Evolutionary conservation across 2,113 vertebrate genomes (phyloP), one percentile per base, ranked within the genome.

Genomic region (Takifugu flavidus): DNA sequence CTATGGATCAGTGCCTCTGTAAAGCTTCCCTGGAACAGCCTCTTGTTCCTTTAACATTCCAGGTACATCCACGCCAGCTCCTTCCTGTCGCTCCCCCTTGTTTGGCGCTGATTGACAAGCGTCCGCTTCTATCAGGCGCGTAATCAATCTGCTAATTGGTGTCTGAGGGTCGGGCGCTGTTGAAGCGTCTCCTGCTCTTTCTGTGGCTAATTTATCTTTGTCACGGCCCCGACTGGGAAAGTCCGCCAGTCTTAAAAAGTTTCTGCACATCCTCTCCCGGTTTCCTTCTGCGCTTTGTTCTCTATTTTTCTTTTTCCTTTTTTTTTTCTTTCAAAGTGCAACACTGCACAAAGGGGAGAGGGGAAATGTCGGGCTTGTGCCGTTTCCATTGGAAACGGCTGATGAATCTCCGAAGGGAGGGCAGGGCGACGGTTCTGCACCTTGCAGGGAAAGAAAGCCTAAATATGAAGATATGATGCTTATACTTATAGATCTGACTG

Each of bases 71-170:
- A 74, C 77, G 52, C 67, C 74, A 80, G 73, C 80, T 79, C 82
- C 88, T 89, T 90, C 86, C 84, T 90, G 86, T 82, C 74, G 75
- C 78, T 77, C 69, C 82, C 82, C 78, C 82, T 82, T 80, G 75
- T 70, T 68, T 71, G 69, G 80, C 74, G 89, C 79, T 88, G 89
- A 90, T 62, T 87, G 90, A 90, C 84, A 86, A 80, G 85, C 79
- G 80, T 88, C 87, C 78, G 78, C 84, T 86, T 78, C 83, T 87
- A 86, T 87, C 78, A 84, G 83, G 75, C 83, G 80, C 82, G 78
- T 85, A 89, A 90, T 90, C 89, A 90, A 87, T 91, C 86, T 89
- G 83, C 85, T 90, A 89, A 89, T 91, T 90, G 84, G 87, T 87
- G 87, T 89, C 77, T 73, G 84, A 87, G 82, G 87, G 84, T 88